Conservation (phyloP, 2,797 vertebrate genomes). For the Pagetopsis macropterus region DNA sequence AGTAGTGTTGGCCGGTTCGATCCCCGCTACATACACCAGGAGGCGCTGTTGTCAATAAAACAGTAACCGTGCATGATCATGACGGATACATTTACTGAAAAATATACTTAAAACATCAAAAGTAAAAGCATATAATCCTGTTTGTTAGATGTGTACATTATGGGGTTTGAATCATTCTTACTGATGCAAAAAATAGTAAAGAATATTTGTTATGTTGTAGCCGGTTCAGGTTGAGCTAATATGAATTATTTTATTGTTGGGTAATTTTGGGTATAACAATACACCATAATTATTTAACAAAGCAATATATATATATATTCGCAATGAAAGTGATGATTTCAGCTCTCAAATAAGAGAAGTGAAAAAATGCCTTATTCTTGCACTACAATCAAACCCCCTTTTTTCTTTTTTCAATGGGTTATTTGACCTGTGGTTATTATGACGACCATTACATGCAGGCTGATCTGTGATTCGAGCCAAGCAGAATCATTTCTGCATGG, state of each 20-base stretch:
- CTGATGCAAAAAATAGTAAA: neutral
- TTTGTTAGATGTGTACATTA: neutral
- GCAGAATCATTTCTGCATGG: conserved; percentile 4
- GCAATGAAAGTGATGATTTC: neutral
- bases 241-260: neutral
- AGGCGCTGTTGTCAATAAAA: conserved; percentile 64
- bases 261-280: neutral
- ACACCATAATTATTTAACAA: neutral
- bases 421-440: conserved; percentile 14
- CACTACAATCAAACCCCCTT: neutral
- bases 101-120: neutral
- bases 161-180: neutral
- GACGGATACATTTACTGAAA: neutral
- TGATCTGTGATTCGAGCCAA: conserved; percentile 7
- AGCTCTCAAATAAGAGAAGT: neutral
- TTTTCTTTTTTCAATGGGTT: conserved; percentile 16
- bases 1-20: conserved; percentile 13
- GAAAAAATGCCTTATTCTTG: neutral
- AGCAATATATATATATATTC: neutral
- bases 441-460: neutral
- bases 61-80: neutral
- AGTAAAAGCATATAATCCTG: neutral
- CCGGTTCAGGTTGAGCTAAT: neutral
- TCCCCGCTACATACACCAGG: conserved; percentile 41
- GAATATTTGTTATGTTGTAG: neutral